Evolutionary conservation across 2,888 invertebrate species (phyloP), one percentile per base, ranked within the genome.

Genomic region (Polymixis flavicincta): DNA sequence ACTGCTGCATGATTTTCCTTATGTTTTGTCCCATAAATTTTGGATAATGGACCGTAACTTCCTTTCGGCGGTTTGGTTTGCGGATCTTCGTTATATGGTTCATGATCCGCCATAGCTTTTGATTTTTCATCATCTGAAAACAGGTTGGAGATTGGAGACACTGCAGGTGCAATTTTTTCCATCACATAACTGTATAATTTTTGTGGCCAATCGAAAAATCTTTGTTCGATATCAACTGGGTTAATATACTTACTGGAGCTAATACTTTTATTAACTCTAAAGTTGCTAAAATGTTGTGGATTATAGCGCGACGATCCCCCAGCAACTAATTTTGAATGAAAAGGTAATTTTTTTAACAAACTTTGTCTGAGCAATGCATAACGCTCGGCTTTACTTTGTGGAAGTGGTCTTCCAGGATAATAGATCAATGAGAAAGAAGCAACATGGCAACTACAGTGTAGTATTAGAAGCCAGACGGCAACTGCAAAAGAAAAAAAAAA

Each of bases 401-500:
- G 57, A 4, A 66, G 11, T 9, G 66, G 61, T 52, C 28, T 28
- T 60, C 45, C 37, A 37, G 63, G 59, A 57, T 74, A 32, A 64
- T 52, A n/a, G 8, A 22, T 13, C 28, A 67, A 57, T 48, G 79
- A 42, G 64, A 32, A 17, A 17, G 68, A 55, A 11, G 2, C 52
- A 48, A 69, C 60, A 52, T 71, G 17, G 32, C 32, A 55, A 71
- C 54, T 48, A 67, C 54, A 71, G 19, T 32, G 67, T 22, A 81
- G 45, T 66, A 81, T 63, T 19, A 82, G 19, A n/a, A 83, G n/a
- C 54, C 67, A 71, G 37, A 42, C 32, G 45, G 67, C 52, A 55
- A 67, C 81, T 82, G 78, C 19, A 83, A 78, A 59, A 69, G 61
- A 50, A 78, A 60, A 8, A n/a, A n/a, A n/a, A n/a, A n/a, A n/a